These are phyloP conservation scores for Heliornis fulica DNA, from an alignment of 2,113 vertebrate genomes.

Conservation along the genomic window DNA sequence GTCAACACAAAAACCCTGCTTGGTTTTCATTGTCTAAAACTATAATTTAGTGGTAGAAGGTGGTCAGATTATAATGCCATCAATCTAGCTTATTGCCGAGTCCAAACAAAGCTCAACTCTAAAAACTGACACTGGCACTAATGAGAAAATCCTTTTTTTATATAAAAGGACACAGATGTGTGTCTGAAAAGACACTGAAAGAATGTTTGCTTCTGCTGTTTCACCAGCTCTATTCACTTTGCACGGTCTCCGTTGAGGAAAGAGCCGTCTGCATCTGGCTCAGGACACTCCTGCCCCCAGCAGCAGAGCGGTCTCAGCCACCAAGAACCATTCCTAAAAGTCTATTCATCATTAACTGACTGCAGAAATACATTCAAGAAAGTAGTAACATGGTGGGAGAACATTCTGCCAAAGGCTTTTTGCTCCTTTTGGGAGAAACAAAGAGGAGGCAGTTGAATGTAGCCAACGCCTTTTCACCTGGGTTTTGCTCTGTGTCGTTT, in stretches of 20 bases:
- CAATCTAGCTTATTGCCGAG: neutral
- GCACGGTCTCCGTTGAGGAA: neutral
- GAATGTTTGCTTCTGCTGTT: neutral
- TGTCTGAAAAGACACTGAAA: neutral
- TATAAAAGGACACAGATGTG: neutral
- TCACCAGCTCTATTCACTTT: neutral
- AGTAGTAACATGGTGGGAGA: neutral
- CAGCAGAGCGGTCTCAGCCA: neutral
- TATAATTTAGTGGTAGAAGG: neutral
- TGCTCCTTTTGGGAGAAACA: neutral
- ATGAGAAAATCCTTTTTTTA: neutral
- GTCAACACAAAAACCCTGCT: neutral
- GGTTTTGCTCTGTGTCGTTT: neutral
- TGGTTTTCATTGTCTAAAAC: neutral
- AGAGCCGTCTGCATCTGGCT: neutral
- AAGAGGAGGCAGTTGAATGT: neutral
- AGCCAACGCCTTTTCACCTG: neutral
- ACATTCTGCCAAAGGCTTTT: neutral
- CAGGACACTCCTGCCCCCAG: neutral
- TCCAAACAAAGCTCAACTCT: neutral
- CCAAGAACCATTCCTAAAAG: neutral
- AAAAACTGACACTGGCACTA: neutral
- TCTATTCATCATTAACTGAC: neutral
- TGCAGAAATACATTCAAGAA: neutral
- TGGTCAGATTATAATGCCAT: neutral